A percentile compares a stretch with the other conserved stretches of the same genome.
These are phyloP conservation scores for Scaptomyza parva DNA, from an alignment of 2,888 invertebrate species.

Conservation along the genomic window DNA sequence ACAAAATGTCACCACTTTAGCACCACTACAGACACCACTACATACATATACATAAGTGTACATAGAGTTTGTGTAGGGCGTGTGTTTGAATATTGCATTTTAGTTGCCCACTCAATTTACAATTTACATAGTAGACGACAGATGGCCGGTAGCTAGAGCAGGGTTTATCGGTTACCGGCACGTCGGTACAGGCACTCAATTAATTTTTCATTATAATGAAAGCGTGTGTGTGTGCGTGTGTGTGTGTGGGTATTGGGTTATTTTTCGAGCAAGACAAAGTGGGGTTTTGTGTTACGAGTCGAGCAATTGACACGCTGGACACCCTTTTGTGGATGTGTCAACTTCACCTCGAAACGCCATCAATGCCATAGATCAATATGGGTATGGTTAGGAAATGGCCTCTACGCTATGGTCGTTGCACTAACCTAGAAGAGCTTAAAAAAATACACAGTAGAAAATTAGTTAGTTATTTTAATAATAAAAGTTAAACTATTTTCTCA, in stretches of 20 bases:
- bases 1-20: slow-evolving; percentile 5
- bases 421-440: neutral
- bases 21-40: neutral
- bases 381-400: slow-evolving; percentile 7
- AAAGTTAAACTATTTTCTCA: too few species aligned
- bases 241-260: slow-evolving; percentile 7
- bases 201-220: slow-evolving; percentile 58
- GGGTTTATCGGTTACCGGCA: neutral
- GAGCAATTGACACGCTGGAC: slow-evolving; percentile 20
- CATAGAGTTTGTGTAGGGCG: neutral
- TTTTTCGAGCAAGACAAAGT: slow-evolving; percentile 33
- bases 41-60: slow-evolving; percentile 14
- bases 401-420: slow-evolving; percentile 17
- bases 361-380: slow-evolving; percentile 70
- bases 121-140: slow-evolving; percentile 18
- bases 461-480: too few species aligned
- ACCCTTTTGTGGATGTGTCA: slow-evolving; percentile 15
- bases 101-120: slow-evolving; percentile 30
- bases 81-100: slow-evolving; percentile 49
- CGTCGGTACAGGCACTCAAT: slow-evolving; percentile 39
- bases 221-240: slow-evolving; percentile 19
- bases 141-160: neutral
- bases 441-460: neutral
- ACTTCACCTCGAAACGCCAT: slow-evolving; percentile 8
- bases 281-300: slow-evolving; percentile 45